Base-by-base conservation (phyloP, 2,797 vertebrate genomes). In the Sebastes iracundus region DNA sequence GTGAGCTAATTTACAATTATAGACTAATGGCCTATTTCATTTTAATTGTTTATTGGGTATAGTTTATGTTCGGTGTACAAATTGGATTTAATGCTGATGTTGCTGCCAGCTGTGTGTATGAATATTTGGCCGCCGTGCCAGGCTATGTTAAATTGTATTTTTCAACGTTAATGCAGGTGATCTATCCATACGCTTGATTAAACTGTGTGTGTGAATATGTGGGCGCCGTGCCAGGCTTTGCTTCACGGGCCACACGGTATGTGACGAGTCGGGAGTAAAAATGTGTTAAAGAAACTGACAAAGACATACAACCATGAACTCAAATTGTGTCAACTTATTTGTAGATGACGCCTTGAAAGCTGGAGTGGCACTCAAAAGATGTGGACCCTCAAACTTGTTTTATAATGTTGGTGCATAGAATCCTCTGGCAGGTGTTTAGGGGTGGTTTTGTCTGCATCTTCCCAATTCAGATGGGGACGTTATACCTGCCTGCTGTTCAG, bases 401-500 rank as follows among this genome's bases (percentile, higher is more conserved):
- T 22, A 30, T 59, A 32, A 58, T 63, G 28, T 10, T 1, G 27
- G 25, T 53, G 27, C 46, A 25, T 65, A 63, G 80, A 79, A 53
- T 58, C 58, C n/a, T 58, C 28, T 28, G 49, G 25, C 77, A 79
- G 86, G 52, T 88, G 75, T 87, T 79, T 59, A 32, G 68, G 27
- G 56, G 46, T 13, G 52, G 53, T 65, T 82, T 79, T 22, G n/a
- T 53, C 77, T 60, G 32, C 62, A 18, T 75, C 62, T 22, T 59
- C 75, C 55, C 52, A 23, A 27, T 76, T 78, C 82, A 80, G 22
- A 71, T 18, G 27, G 20, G 30, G 33, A 87, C 63, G 67, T 65
- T 69, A 18, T 68, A 83, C 73, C 53, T 78, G 56, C 75, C 72
- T 28, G 49, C 87, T 85, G 87, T 71, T 87, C 69, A 87, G 73